Base-by-base conservation (phyloP, 2,797 vertebrate species). In the Macrochelys suwanniensis region DNA sequence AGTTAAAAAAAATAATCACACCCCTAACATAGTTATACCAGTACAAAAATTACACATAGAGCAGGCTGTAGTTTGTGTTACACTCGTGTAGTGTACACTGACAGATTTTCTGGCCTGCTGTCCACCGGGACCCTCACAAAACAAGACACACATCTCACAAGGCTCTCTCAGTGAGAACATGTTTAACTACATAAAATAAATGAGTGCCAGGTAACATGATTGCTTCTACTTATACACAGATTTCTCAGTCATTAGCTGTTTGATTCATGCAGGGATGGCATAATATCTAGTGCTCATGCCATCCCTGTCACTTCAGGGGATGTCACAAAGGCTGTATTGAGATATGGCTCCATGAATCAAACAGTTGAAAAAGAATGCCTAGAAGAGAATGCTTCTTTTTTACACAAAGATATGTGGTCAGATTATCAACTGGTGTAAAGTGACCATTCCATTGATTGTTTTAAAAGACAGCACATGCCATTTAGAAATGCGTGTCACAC, bases 381-480 rank as follows among this genome's bases (percentile, higher is more conserved):
- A 84, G 42, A 92, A 85, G 53, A 92, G 57, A 79, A 68, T 11
- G 3, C 37, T 84, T 8, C 51, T 77, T 31, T 54, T 77, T 81
- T 84, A 61, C 37, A 76, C 61, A 51, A 33, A 0, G 5, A 47
- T 19, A 76, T 50, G 2, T 77, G 26, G 12, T 16, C 45, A 49
- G 74, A 28, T 8, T 5, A 92, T 31, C 85, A 83, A 42, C 33
- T 42, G 53, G 77, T 26, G 71, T 23, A 28, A 89, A 82, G 74
- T 42, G 65, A 50, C 17, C 28, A 1, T 3, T 7, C 88, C 50
- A 61, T 33, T 61, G 85, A 84, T 57, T 85, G 57, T n/a, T 28
- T 94, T 61, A 65, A 92, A 50, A 95, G 85, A 65, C 16, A 88
- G 87, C 88, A 56, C 25, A 56, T 76, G 93, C 74, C 89, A 16